Conservation (phyloP, 2,113 vertebrate genomes). For the Bubo bubo region DNA sequence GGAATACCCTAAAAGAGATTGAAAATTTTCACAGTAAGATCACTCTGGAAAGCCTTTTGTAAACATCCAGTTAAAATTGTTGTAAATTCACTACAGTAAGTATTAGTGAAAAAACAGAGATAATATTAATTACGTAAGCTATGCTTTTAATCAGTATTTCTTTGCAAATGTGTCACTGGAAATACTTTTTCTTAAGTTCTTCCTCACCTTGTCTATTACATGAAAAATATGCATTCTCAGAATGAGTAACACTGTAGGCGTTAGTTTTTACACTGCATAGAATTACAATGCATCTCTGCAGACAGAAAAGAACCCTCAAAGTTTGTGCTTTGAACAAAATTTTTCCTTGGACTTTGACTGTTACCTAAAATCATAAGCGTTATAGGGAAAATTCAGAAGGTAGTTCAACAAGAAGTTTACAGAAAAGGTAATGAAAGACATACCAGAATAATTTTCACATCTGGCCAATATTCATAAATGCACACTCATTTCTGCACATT, state of each 20-base stretch:
- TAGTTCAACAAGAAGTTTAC: not conserved
- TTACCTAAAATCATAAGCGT: not conserved
- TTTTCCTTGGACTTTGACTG: not conserved
- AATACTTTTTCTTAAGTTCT: conserved; percentile 17
- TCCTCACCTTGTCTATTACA: conserved; percentile 15
- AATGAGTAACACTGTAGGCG: conserved; percentile 7
- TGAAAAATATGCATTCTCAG: conserved; percentile 26
- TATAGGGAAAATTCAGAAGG: not conserved
- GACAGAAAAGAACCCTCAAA: not conserved
- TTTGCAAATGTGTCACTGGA: not conserved
- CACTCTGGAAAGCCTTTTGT: not conserved
- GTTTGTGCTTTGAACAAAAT: not conserved
- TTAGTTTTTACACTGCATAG: conserved; percentile 15
- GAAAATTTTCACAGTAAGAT: conserved; percentile 34
- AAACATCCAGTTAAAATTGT: not conserved
- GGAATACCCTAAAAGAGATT: conserved; percentile 87
- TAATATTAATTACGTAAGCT: not conserved
- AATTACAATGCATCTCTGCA: conserved; percentile 15
- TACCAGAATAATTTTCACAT: not conserved
- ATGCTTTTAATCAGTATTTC: not conserved
- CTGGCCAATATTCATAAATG: not conserved
- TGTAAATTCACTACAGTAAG: not conserved
- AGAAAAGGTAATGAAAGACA: not conserved
- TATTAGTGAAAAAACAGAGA: not conserved
- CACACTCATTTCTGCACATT: not conserved